Evolutionary conservation across 1,140 invertebrate genomes (phyloP).

Genomic region (Conopomorpha cramerella): DNA sequence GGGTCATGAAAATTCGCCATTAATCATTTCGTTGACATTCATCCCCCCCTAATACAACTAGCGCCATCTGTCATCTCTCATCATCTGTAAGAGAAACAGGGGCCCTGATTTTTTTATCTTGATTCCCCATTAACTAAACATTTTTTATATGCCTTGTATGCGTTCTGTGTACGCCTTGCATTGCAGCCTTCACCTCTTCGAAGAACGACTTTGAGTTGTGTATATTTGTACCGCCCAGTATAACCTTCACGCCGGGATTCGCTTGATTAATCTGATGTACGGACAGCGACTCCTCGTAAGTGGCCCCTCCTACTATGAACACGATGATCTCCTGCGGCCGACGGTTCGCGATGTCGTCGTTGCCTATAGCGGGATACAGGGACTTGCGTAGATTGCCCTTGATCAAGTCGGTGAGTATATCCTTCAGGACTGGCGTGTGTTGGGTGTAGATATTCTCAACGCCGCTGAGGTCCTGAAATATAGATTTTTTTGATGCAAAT

Average conservation of each 20-base stretch:
- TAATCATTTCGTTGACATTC: too few species aligned
- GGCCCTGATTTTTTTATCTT: too few species aligned
- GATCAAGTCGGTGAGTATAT: constrained; percentile 86
- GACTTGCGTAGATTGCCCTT: constrained; percentile 85
- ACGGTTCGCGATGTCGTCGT: constrained; percentile 57
- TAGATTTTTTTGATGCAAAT: constrained; percentile 5
- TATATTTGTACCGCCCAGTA: constrained; percentile 89
- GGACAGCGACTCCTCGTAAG: constrained; percentile 92
- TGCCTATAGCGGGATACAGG: constrained; percentile 80
- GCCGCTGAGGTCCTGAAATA: constrained; percentile 77
- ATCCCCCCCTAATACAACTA: too few species aligned
- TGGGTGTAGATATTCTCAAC: constrained; percentile 98
- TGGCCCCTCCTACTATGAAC: constrained; percentile 95
- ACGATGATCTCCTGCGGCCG: constrained; percentile 89
- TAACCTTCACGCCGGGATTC: constrained; percentile 75
- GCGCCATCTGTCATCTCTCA: too few species aligned
- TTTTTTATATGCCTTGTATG: constrained; percentile 50
- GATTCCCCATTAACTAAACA: too few species aligned
- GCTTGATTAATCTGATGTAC: constrained; percentile 85
- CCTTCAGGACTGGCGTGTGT: constrained; percentile 85
- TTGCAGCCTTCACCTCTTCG: constrained; percentile 67
- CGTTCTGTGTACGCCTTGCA: constrained; percentile 58
- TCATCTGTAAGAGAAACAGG: too few species aligned
- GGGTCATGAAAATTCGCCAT: too few species aligned
- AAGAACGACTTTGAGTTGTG: constrained; percentile 87